Base-by-base conservation (phyloP, 2,888 invertebrate species). In the Elmis aenea region DNA sequence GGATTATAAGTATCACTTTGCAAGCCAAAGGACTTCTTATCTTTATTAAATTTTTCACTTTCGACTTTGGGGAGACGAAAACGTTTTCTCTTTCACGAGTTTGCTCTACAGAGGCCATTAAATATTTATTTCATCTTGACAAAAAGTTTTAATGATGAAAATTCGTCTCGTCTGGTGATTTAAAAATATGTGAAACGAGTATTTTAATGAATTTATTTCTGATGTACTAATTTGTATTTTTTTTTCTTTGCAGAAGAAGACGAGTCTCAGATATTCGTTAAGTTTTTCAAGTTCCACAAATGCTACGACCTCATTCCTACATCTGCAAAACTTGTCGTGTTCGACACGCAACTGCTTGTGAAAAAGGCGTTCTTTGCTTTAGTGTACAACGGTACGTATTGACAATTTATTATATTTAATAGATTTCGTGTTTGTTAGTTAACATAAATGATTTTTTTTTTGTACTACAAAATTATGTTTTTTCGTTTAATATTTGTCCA, bases 221-320 rank as follows among this genome's bases (percentile, higher is more conserved):
- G n/a, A n/a, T n/a, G n/a, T n/a, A n/a, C n/a, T n/a, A n/a, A n/a
- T n/a, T n/a, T n/a, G n/a, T n/a, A n/a, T n/a, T n/a, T 59, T 57
- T 59, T 51, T 72, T 70, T 52, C 55, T 48, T 76, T 78, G 41
- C 83, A 93, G 93, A 92, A 76, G 91, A 93, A 69, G 93, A 95
- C 74, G 93, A 94, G 72, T 90, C 91, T 63, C 91, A 93, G 74
- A 94, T 95, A 64, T 94, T 92, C 73, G 92, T 93, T 57, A 95
- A 95, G 70, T 99, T 99, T 78, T 97, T 99, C 84, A 92, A 93
- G 72, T 96, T 95, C 72, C 97, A 99, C 79, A 95, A 94, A 72
- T 97, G 97, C 71, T 99, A 99, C 75, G 99, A 99, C 76, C 81
- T 99, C 70, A 96, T 99, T 67, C 99, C 99, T 44, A 96, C 95